A percentile compares a stretch with the other conserved stretches of the same genome.
Conservation (phyloP, 2,113 vertebrate species). For the Carollia perspicillata region DNA sequence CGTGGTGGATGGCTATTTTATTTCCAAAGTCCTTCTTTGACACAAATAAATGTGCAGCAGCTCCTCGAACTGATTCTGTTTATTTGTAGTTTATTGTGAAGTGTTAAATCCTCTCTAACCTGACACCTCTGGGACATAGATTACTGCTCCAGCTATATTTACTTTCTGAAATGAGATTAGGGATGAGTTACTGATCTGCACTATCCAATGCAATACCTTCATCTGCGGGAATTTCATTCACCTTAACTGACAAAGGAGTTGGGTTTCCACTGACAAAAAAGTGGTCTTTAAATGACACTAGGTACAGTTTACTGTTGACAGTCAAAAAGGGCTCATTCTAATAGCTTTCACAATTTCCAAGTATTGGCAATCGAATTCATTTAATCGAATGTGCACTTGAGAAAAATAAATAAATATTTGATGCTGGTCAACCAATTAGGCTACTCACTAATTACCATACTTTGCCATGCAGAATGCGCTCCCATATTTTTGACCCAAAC, state of each 20-base stretch:
- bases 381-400: not conserved
- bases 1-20: slow-evolving; percentile 30
- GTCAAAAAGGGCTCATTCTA: not conserved
- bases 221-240: slow-evolving; percentile 27
- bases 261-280: not conserved
- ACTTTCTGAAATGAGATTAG: slow-evolving; percentile 51
- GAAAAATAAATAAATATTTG: not conserved
- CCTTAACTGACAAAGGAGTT: not conserved
- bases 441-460: not conserved
- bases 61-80: slow-evolving; percentile 35
- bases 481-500: too few species aligned
- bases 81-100: slow-evolving; percentile 24
- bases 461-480: too few species aligned
- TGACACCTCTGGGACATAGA: slow-evolving; percentile 15
- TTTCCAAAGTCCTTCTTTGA: slow-evolving; percentile 36
- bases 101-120: slow-evolving; percentile 46
- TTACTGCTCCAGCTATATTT: slow-evolving; percentile 39
- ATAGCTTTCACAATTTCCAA: not conserved
- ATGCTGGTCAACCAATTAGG: not conserved
- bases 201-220: slow-evolving; percentile 1
- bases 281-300: not conserved
- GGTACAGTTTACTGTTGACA: not conserved
- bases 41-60: slow-evolving; percentile 30
- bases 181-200: slow-evolving; percentile 43
- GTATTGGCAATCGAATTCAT: not conserved